A percentile compares a stretch with the other conserved stretches of the same genome.
Conservation (phyloP, 2,113 vertebrate genomes). For the Leuciscus idus region DNA sequence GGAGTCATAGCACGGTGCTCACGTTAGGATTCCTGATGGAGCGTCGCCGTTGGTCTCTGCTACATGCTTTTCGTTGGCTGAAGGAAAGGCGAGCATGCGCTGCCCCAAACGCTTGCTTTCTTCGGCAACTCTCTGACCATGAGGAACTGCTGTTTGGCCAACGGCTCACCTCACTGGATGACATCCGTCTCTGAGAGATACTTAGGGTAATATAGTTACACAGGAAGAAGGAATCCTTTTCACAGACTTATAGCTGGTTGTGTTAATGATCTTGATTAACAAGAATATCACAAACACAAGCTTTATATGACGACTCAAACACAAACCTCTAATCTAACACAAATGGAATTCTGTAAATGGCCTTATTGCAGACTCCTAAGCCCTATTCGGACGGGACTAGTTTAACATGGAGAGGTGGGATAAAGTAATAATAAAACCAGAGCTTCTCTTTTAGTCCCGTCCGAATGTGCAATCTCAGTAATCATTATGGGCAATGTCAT, state of each 20-base stretch:
- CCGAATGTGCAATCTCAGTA: too few species aligned
- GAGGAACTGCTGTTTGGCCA: conserved; percentile 72
- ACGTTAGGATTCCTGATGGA: too few species aligned
- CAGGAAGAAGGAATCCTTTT: background rate
- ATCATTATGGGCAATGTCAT: too few species aligned
- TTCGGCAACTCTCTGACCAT: conserved; percentile 67
- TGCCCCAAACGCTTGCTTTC: conserved; percentile 70
- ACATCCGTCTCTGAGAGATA: conserved; percentile 64
- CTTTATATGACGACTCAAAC: too few species aligned
- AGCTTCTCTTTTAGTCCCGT: too few species aligned
- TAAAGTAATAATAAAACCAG: too few species aligned
- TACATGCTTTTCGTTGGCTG: conserved; percentile 70
- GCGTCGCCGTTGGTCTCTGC: conserved; percentile 67
- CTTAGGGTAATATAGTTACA: background rate
- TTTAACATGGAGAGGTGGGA: too few species aligned
- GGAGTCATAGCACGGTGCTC: conserved; percentile 71
- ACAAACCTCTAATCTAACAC: background rate
- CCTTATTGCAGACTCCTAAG: background rate
- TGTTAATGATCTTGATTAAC: too few species aligned
- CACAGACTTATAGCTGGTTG: background rate
- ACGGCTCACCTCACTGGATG: conserved; percentile 66
- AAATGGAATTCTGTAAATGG: background rate
- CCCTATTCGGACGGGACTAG: too few species aligned
- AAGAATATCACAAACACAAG: too few species aligned
- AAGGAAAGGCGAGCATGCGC: conserved; percentile 70